A percentile compares a stretch with the other conserved stretches of the same genome.
Conservation (phyloP, 2,797 vertebrate species). For the Myripristis jacobus region DNA sequence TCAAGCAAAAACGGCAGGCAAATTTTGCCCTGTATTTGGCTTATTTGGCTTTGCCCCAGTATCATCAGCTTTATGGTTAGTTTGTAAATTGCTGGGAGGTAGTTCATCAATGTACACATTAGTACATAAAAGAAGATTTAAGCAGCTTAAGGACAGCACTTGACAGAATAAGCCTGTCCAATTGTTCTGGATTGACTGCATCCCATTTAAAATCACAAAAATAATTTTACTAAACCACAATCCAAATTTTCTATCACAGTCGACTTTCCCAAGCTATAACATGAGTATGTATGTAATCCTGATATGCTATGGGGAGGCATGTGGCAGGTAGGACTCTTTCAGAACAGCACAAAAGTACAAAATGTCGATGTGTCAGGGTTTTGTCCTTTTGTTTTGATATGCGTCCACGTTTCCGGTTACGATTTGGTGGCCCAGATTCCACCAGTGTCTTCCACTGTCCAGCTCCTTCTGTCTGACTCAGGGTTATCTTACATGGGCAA, state of each 20-base stretch:
- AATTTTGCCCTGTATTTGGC: no score
- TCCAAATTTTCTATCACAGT: background rate
- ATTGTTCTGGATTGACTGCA: no score
- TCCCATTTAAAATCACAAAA: background rate
- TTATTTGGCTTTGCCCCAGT: no score
- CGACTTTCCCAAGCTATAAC: background rate
- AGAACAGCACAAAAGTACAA: no score
- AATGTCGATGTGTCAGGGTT: background rate
- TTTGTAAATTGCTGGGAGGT: no score
- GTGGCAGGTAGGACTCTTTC: no score
- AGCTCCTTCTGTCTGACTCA: conserved; percentile 26
- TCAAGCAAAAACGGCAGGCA: no score
- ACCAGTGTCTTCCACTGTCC: conserved; percentile 9
- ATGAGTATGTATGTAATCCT: background rate
- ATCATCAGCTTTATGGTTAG: no score
- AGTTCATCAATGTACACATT: no score
- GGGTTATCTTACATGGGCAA: conserved; percentile 40
- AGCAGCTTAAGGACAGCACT: background rate
- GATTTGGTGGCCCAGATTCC: conserved; percentile 40
- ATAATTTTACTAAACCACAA: background rate
- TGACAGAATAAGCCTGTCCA: no score
- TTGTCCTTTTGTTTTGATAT: conserved; percentile 15
- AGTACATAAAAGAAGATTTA: background rate
- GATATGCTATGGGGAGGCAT: background rate
- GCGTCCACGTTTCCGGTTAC: conserved; percentile 14